phyloP scores from a whole-genome alignment of 1,140 invertebrate genomes.

The Drosophila athabasca region DNA sequence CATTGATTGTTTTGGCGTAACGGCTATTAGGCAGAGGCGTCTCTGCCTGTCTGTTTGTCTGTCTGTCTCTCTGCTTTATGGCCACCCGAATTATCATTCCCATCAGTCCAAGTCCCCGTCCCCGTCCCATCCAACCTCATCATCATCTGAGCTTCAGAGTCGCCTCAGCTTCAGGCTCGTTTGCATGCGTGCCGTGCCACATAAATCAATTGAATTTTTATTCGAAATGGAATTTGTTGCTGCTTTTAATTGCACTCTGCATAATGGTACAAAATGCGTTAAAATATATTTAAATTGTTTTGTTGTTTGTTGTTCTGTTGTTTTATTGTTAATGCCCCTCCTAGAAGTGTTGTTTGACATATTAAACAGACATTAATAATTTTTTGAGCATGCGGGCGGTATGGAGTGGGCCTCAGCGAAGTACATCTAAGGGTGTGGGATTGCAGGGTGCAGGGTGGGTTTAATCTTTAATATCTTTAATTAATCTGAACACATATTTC shows the following conservation, averaged over 20 bases:
- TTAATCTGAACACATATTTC: no score
- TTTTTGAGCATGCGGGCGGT: slow-evolving; percentile 26
- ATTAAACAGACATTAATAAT: slow-evolving; percentile 39
- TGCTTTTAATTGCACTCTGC: slow-evolving; percentile 61
- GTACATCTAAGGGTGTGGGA: no score
- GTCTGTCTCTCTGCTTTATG: no score
- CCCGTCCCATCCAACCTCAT: not conserved
- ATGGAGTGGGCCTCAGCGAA: not conserved
- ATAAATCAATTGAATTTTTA: slow-evolving; percentile 75
- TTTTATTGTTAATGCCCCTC: slow-evolving; percentile 5
- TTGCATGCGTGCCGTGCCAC: slow-evolving; percentile 31
- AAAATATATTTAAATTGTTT: slow-evolving; percentile 23
- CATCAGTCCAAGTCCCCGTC: no score
- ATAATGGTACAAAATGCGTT: slow-evolving; percentile 27
- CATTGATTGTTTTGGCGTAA: no score
- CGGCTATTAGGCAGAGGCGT: no score
- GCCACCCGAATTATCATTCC: no score
- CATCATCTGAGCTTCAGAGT: not conserved
- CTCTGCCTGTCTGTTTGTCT: no score
- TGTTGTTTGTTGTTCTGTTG: slow-evolving; percentile 2
- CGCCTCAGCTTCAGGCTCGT: slow-evolving; percentile 9
- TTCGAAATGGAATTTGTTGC: slow-evolving; percentile 39
- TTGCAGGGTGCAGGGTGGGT: no score
- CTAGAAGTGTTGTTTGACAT: slow-evolving; percentile 31
- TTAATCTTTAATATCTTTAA: no score